Evolutionary conservation across 92 coral and sea anemone genomes (phyloP).

Genomic region (Porites evermanni): DNA sequence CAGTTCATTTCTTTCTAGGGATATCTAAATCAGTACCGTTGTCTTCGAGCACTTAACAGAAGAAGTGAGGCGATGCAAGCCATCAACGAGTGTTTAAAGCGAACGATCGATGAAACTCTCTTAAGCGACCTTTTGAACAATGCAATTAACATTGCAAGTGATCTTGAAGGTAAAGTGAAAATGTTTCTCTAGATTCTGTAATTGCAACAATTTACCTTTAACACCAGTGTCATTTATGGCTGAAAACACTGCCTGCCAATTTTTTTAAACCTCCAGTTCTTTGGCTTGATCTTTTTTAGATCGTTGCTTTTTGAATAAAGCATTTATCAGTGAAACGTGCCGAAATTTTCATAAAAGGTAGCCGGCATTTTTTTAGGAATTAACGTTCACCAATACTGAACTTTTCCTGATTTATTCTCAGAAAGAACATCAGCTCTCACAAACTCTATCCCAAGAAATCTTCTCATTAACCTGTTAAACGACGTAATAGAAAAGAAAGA

Average conservation of each 20-base stretch:
- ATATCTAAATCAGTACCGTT: background rate
- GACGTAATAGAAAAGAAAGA: constrained; percentile 52
- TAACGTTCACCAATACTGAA: background rate
- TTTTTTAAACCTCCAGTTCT: no score
- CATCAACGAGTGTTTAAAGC: constrained; percentile 27
- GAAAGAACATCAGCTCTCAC: constrained; percentile 68
- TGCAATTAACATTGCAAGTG: constrained; percentile 13
- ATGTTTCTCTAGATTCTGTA: no score
- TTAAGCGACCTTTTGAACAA: constrained; percentile 9
- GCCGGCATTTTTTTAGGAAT: no score
- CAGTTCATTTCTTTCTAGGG: constrained; percentile 13
- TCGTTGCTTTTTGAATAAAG: no score
- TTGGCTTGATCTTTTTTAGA: no score
- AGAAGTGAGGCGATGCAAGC: constrained; percentile 34
- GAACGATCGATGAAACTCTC: constrained; percentile 20
- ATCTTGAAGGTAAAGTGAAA: constrained; percentile 18
- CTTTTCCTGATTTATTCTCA: background rate
- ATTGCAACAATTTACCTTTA: no score
- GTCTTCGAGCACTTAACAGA: constrained; percentile 3
- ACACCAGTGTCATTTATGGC: no score
- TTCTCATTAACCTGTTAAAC: constrained; percentile 42
- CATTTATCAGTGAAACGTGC: no score
- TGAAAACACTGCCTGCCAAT: no score
- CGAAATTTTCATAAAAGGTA: no score
- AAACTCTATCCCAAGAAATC: constrained; percentile 54